phyloP scores from a whole-genome alignment of 2,888 invertebrate genomes.

The Leucophenga montana region DNA sequence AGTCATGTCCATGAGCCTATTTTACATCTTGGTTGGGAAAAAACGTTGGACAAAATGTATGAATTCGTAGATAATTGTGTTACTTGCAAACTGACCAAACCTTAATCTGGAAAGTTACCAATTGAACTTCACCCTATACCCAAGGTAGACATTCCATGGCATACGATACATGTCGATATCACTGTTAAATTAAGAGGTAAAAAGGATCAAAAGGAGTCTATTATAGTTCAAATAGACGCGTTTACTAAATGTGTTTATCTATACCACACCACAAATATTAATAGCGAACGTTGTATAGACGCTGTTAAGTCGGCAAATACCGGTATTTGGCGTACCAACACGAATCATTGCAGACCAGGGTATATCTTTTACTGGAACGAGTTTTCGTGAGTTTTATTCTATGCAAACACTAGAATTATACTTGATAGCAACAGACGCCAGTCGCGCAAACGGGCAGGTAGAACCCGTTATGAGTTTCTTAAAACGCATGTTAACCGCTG shows the following conservation, averaged over 20 bases:
- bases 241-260: conserved; percentile 21
- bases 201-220: no score
- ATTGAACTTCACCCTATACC: conserved; percentile 23
- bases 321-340: conserved; percentile 27
- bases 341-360: conserved; percentile 34
- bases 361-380: conserved; percentile 26
- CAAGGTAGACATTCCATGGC: conserved; percentile 20
- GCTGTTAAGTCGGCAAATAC: conserved; percentile 25
- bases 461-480: conserved; percentile 38
- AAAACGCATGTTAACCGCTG: neutral
- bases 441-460: conserved; percentile 40
- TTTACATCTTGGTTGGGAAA: conserved; percentile 38
- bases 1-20: conserved; percentile 38
- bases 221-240: neutral
- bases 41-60: conserved; percentile 40
- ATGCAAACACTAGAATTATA: conserved; percentile 36
- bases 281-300: no score
- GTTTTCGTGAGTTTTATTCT: conserved; percentile 34
- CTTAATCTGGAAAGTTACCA: neutral
- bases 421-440: conserved; percentile 40
- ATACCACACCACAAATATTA: conserved; percentile 28
- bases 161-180: conserved; percentile 34
- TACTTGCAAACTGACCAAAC: conserved; percentile 16
- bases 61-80: conserved; percentile 27
- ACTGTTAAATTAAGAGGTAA: conserved; percentile 6